Base-by-base conservation (phyloP, 2,888 invertebrate species). In the Timema podura region DNA sequence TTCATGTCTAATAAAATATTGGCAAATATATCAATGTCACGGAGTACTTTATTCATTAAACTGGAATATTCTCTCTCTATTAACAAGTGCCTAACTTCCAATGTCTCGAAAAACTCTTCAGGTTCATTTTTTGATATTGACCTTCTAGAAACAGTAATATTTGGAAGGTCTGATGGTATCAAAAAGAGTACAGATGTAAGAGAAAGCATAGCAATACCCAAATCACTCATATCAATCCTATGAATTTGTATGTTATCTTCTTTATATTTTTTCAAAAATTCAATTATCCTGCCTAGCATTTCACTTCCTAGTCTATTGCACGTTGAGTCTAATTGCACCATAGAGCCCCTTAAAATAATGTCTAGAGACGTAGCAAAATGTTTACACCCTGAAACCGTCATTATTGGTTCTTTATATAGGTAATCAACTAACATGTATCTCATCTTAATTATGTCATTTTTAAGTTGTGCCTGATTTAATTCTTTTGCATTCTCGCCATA, bases 311-410 rank as follows among this genome's bases (percentile, higher is more conserved):
- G 44, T 44, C 61, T 30, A 15, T 30, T 61, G 13, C 44, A 61
- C 44, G 44, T 44, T 8, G 61, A 61, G 44, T 44, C 45, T 13
- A 5, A 61, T 6, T 44, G n/a, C 6, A 30, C 30, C 9, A 13
- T 30, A 45, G 61, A 45, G 16, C 44, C 61, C 30, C 30, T 44
- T 9, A 61, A 45, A 11, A 61, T 45, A 45, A 45, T 61, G 44
- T 61, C 61, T 44, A 61, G 6, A 9, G 61, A 10, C 9, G 61
- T 61, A 0, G 61, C 44, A 0, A 45, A 11, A 44, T 61, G 61
- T 44, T 61, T 61, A 13, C 61, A 61, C 6, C 61, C 61, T 5
- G 61, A 61, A 9, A 61, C 44, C 13, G 61, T 61, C 30, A 61
- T 13, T 44, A 61, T 61, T 5, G 61, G 61, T 13, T 61, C 61